Percentiles rank a stretch among this genome's conserved stretches.
These are phyloP conservation scores for Falco naumanni DNA, from an alignment of 2,797 vertebrate species.

Conservation along the genomic window DNA sequence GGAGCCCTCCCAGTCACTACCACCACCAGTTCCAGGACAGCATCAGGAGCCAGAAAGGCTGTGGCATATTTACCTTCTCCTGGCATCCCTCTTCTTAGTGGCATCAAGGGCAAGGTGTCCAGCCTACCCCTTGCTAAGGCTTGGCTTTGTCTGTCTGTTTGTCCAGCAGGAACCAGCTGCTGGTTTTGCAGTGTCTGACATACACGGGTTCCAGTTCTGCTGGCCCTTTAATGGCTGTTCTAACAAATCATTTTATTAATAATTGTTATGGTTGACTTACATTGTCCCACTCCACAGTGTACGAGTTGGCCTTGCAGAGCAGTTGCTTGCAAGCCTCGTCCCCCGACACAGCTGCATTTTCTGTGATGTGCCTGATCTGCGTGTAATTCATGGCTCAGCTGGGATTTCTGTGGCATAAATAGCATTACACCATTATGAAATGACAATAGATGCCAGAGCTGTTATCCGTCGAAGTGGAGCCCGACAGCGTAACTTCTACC, in stretches of 20 bases:
- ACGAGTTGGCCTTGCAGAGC: background rate
- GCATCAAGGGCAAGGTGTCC: background rate
- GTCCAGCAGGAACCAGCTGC: background rate
- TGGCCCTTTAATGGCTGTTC: background rate
- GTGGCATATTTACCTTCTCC: background rate
- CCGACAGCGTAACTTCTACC: background rate
- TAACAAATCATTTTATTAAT: background rate
- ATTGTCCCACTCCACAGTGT: background rate
- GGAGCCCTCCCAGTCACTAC: background rate
- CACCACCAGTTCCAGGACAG: background rate
- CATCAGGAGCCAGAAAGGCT: background rate
- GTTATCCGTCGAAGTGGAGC: background rate
- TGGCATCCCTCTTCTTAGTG: background rate
- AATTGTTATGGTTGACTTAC: background rate
- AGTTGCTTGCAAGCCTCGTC: background rate
- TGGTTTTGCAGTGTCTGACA: background rate
- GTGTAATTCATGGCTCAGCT: constrained; percentile 33
- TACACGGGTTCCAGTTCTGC: background rate
- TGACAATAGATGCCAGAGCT: constrained; percentile 45
- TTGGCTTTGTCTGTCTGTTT: background rate
- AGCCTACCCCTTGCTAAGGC: background rate
- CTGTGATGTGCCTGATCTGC: background rate
- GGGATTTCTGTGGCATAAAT: constrained; percentile 49
- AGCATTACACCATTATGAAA: constrained; percentile 24
- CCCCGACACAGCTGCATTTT: background rate